These are phyloP conservation scores for Lycophotia porphyrea DNA, from an alignment of 2,888 invertebrate genomes.

Conservation along the genomic window DNA sequence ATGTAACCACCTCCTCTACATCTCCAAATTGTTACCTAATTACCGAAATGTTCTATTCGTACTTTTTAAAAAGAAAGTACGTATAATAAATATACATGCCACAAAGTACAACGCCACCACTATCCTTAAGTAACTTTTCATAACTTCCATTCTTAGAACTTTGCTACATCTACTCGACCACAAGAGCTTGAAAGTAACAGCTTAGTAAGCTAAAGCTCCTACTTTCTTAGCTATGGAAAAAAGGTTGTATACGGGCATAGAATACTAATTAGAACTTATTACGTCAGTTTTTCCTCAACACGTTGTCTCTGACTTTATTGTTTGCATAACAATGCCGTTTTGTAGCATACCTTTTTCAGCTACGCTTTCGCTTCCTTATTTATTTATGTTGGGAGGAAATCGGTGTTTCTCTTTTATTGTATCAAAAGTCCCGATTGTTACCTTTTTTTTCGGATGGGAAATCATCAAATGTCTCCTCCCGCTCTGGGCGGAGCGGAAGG, in stretches of 20 bases:
- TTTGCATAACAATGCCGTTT: background rate
- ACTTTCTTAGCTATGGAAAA: constrained; percentile 42
- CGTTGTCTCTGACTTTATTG: background rate
- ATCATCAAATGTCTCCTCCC: no score
- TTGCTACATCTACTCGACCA: constrained; percentile 30
- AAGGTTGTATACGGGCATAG: constrained; percentile 25
- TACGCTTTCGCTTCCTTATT: background rate
- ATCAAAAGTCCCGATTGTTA: no score
- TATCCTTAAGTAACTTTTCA: constrained; percentile 32
- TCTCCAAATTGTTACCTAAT: background rate
- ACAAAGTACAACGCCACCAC: constrained; percentile 13
- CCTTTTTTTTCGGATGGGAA: no score
- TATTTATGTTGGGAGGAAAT: background rate
- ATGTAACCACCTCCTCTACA: background rate
- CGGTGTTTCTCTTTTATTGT: background rate
- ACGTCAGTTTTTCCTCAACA: constrained; percentile 1
- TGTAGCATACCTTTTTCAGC: background rate
- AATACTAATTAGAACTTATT: constrained; percentile 50
- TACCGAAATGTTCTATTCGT: background rate
- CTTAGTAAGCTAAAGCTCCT: constrained; percentile 44
- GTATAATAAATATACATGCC: background rate
- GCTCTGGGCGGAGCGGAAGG: no score
- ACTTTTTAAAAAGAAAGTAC: background rate
- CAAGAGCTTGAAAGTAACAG: constrained; percentile 41
- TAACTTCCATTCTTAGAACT: constrained; percentile 47